Conservation (phyloP, 2,113 vertebrate genomes). For the Gasterosteus aculeatus region DNA sequence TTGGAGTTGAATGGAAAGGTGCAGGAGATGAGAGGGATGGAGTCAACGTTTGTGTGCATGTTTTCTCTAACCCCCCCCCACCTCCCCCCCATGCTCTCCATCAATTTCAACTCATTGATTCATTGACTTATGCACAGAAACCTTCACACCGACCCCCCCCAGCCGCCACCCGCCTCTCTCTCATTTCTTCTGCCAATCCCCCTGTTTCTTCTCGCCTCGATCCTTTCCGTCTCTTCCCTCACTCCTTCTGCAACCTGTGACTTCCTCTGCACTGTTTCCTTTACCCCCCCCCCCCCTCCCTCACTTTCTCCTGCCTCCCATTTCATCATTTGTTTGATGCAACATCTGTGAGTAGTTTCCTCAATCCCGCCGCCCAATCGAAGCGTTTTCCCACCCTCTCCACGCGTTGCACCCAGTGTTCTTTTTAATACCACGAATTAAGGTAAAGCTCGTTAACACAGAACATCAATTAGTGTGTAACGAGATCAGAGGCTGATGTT, state of each 20-base stretch:
- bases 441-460: slow-evolving; percentile 85
- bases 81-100: slow-evolving; percentile 48
- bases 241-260: slow-evolving; percentile 67
- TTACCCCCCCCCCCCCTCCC: slow-evolving; percentile 10
- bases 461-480: slow-evolving; percentile 83
- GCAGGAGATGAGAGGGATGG: slow-evolving; percentile 62
- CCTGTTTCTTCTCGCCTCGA: slow-evolving; percentile 53
- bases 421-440: slow-evolving; percentile 82
- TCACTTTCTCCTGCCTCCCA: slow-evolving; percentile 38
- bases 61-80: slow-evolving; percentile 33
- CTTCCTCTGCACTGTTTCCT: slow-evolving; percentile 61
- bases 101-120: slow-evolving; percentile 74
- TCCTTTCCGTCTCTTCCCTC: slow-evolving; percentile 58
- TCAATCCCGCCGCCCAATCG: slow-evolving; percentile 45
- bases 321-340: slow-evolving; percentile 71
- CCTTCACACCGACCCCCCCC: slow-evolving; percentile 52
- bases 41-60: slow-evolving; percentile 71
- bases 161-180: slow-evolving; percentile 17
- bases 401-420: slow-evolving; percentile 65
- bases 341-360: slow-evolving; percentile 64
- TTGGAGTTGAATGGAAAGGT: slow-evolving; percentile 67
- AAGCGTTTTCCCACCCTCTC: slow-evolving; percentile 33
- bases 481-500: slow-evolving; percentile 82
- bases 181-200: slow-evolving; percentile 56
- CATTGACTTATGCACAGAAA: slow-evolving; percentile 62